Conservation (phyloP, 2,113 vertebrate genomes). For the Peucedramus taeniatus region DNA sequence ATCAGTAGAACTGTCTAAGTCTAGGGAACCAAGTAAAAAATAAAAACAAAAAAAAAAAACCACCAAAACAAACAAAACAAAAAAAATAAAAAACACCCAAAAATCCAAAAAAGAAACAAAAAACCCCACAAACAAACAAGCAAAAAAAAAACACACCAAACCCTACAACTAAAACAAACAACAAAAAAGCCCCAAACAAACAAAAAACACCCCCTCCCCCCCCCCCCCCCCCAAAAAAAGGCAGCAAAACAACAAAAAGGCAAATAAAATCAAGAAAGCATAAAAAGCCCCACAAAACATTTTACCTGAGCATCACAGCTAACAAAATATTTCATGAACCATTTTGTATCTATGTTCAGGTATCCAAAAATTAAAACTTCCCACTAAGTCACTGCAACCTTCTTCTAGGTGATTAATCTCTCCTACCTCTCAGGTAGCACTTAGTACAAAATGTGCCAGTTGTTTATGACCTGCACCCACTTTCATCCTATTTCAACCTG, state of each 20-base stretch:
- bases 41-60: background rate
- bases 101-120: background rate
- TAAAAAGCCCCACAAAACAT: background rate
- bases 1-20: background rate
- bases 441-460: background rate
- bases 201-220: fast-evolving
- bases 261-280: background rate
- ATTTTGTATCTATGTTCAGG: background rate
- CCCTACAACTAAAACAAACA: background rate
- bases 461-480: background rate
- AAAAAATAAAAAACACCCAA: no score
- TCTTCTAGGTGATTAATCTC: background rate
- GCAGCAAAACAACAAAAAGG: background rate
- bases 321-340: background rate
- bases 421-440: background rate
- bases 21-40: background rate
- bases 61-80: background rate
- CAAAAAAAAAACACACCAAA: background rate
- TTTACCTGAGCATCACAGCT: background rate
- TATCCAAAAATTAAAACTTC: background rate
- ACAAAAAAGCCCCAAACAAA: background rate
- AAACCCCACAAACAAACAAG: background rate
- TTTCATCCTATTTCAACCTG: background rate
- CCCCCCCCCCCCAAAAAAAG: fast-evolving
- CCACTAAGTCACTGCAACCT: background rate